phyloP scores from a whole-genome alignment of 2,113 vertebrate species.

The Stigmatopora nigra region DNA sequence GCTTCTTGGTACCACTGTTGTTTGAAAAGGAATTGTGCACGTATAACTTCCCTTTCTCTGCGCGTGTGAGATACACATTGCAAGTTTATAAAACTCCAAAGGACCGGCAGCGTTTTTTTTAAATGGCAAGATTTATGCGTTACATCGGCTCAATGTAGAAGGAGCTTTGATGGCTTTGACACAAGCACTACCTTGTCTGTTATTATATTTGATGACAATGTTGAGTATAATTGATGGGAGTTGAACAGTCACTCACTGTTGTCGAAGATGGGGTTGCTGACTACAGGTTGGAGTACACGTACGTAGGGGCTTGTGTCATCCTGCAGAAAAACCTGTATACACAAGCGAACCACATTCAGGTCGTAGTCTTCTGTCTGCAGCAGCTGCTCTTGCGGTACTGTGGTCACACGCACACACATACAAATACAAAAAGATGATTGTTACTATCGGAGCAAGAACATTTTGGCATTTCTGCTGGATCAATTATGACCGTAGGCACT shows the following conservation, averaged over 20 bases:
- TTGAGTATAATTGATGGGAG: too few relatives aligned
- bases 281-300: constrained; percentile 73
- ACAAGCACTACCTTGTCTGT: too few relatives aligned
- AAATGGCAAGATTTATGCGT: too few relatives aligned
- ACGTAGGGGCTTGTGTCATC: constrained; percentile 81
- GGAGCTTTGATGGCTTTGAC: too few relatives aligned
- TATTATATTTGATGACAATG: too few relatives aligned
- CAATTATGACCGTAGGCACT: neutral
- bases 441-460: neutral
- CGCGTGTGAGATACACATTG: neutral
- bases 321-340: constrained; percentile 89
- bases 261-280: constrained; percentile 97
- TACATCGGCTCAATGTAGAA: too few relatives aligned
- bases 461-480: neutral
- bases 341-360: constrained; percentile 93
- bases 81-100: constrained; percentile 11
- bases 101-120: constrained; percentile 8
- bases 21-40: constrained; percentile 35
- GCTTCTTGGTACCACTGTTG: constrained; percentile 47
- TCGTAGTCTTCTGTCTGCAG: constrained; percentile 90
- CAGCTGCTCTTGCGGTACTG: constrained; percentile 86
- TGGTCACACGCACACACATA: constrained; percentile 15
- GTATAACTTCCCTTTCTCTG: constrained; percentile 60
- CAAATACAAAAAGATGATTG: neutral
- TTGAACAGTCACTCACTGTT: constrained; percentile 81